Conservation (phyloP, 2,888 invertebrate species). For the Amphipoea lucens region DNA sequence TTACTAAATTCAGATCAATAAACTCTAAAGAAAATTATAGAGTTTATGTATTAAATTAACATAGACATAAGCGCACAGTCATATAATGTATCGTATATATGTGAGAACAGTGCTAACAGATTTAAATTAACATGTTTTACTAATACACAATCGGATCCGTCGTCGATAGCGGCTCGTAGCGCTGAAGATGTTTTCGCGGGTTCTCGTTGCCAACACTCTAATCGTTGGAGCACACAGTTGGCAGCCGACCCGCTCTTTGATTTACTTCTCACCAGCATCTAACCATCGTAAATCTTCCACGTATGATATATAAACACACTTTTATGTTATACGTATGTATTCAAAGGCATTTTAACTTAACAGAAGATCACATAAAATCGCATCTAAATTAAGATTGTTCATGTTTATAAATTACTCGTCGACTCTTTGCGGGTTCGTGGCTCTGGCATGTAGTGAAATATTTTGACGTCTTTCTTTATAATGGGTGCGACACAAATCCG, state of each 20-base stretch:
- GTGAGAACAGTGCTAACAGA: slow-evolving; percentile 67
- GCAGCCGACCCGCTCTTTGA: slow-evolving; percentile 84
- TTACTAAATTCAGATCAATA: slow-evolving; percentile 15
- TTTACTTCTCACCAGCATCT: slow-evolving; percentile 87
- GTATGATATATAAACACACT: slow-evolving; percentile 65
- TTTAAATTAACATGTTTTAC: slow-evolving; percentile 76
- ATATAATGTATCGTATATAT: slow-evolving; percentile 21
- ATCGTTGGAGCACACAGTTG: slow-evolving; percentile 80
- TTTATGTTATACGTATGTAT: slow-evolving; percentile 61
- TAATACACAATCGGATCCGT: slow-evolving; percentile 75
- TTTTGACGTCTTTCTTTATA: slow-evolving; percentile 56
- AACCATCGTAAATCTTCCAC: slow-evolving; percentile 77
- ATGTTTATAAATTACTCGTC: slow-evolving; percentile 67
- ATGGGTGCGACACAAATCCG: slow-evolving; percentile 47
- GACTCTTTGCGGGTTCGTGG: slow-evolving; percentile 56
- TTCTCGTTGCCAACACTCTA: slow-evolving; percentile 84
- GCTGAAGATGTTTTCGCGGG: slow-evolving; percentile 80
- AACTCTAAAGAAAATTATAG: slow-evolving; percentile 3
- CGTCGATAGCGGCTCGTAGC: slow-evolving; percentile 69
- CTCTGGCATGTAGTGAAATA: slow-evolving; percentile 47
- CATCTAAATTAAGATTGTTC: slow-evolving; percentile 63
- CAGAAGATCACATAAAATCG: slow-evolving; percentile 60
- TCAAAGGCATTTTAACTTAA: slow-evolving; percentile 65
- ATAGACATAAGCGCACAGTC: slow-evolving; percentile 18
- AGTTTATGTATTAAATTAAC: slow-evolving; percentile 17